Evolutionary conservation across 2,888 invertebrate species (phyloP), one percentile per base, ranked within the genome.

Genomic region (Amphipoea oculea): DNA sequence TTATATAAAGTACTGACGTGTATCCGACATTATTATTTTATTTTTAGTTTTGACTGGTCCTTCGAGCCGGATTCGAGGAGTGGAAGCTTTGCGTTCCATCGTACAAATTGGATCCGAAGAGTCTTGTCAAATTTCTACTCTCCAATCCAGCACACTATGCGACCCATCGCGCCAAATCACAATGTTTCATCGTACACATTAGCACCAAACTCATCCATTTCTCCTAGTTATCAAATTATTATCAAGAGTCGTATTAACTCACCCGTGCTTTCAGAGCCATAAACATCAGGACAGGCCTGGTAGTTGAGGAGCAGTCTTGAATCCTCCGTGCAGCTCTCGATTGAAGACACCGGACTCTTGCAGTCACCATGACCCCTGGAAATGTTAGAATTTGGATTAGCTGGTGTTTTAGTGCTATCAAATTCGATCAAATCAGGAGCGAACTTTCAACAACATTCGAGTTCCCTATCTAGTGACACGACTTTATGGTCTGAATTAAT

Each of bases 321-420:
- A 92, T 99, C 98, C 94, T 99, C 99, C 1, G 99, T 99, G 95
- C 99, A 99, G 91, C 99, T 98, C 95, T 99, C 99, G 90, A 99
- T 98, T 89, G 99, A 99, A 71, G 99, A 99, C 75, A 98, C 98
- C 0, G 99, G 99, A 91, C 98, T 98, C 88, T 98, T 98, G 95
- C 99, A 99, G 93, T 99, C 99, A 40, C 99, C 99, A 92, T 99
- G 98, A 5, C 99, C 99, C 81, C 99, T 97, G 95, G 29, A 96
- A 89, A 51, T 23, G 0, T 11, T 5, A 42, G 2, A 7, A 20
- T 66, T 36, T 57, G 23, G 9, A 67, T 84, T 20, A 77, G 42
- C 6, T 48, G 14, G 1, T 79, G 40, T 51, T 72, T 20, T 1
- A 57, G 17, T 20, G 20, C 6, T 29, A 11, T 4, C 1, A 45